Percentiles rank a stretch among this genome's conserved stretches.
Evolutionary conservation across 1,140 invertebrate genomes (phyloP).

Genomic region (Uloborus diversus): DNA sequence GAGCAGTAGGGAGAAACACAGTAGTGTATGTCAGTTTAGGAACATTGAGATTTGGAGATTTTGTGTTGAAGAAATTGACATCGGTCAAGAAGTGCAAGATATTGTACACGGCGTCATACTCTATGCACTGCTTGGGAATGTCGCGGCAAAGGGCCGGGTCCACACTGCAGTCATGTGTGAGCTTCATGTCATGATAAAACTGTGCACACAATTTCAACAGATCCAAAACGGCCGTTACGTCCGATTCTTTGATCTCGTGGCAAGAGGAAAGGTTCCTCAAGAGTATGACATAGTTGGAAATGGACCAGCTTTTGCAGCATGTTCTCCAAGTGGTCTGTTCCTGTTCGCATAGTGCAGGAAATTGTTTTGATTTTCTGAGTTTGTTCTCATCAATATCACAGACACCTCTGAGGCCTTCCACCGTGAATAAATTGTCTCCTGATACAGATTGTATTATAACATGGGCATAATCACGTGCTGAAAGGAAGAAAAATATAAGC

Average conservation of each 20-base stretch:
- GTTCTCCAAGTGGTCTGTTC: constrained; percentile 65
- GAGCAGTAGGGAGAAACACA: constrained; percentile 85
- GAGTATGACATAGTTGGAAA: constrained; percentile 89
- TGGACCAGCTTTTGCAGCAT: constrained; percentile 89
- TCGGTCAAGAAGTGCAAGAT: constrained; percentile 87
- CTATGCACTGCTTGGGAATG: constrained; percentile 78
- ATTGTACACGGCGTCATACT: constrained; percentile 83
- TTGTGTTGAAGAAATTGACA: constrained; percentile 74
- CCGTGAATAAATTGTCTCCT: constrained; percentile 75
- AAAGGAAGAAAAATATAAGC: constrained; percentile 55
- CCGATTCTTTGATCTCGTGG: constrained; percentile 74
- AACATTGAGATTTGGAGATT: constrained; percentile 57
- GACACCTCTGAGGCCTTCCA: constrained; percentile 77
- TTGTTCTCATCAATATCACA: constrained; percentile 79
- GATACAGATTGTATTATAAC: constrained; percentile 75
- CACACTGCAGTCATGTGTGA: constrained; percentile 75
- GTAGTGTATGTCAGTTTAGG: constrained; percentile 74
- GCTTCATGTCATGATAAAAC: constrained; percentile 79
- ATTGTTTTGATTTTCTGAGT: constrained; percentile 70
- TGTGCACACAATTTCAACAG: constrained; percentile 77
- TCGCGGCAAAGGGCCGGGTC: constrained; percentile 71
- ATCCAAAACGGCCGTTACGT: constrained; percentile 74
- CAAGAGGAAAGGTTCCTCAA: constrained; percentile 83
- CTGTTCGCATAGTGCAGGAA: constrained; percentile 76
- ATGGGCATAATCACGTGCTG: constrained; percentile 75